Evolutionary conservation across 2,797 vertebrate species (phyloP).

Genomic region (Rhinoraja longicauda): DNA sequence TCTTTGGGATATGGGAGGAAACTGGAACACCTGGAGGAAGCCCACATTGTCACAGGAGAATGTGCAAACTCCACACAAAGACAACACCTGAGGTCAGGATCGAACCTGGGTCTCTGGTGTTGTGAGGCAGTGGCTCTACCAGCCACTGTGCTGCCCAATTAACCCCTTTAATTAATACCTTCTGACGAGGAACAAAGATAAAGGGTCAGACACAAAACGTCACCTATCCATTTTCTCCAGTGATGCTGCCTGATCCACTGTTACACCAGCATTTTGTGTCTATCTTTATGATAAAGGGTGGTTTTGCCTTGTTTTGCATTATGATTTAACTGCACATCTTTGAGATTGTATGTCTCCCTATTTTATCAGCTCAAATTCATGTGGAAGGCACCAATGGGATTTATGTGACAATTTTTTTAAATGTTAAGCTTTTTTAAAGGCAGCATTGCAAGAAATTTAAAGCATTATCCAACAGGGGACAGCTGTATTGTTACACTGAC

Average conservation of each 20-base stretch:
- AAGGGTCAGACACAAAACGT: background rate
- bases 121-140: too few species aligned
- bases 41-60: too few species aligned
- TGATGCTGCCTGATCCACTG: too few species aligned
- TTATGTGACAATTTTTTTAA: background rate
- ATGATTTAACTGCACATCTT: background rate
- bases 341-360: background rate
- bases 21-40: too few species aligned
- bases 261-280: too few species aligned
- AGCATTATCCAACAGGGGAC: background rate
- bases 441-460: slow-evolving; percentile 1
- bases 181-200: background rate
- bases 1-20: too few species aligned
- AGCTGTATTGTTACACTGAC: slow-evolving; percentile 23
- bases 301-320: background rate
- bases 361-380: background rate
- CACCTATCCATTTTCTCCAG: too few species aligned
- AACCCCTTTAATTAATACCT: background rate
- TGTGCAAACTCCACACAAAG: too few species aligned
- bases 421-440: background rate
- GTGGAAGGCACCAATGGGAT: background rate
- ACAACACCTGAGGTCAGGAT: too few species aligned
- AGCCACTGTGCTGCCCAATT: too few species aligned
- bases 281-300: background rate
- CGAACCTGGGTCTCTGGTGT: too few species aligned